Percentiles rank a stretch among this genome's conserved stretches.
These are phyloP conservation scores for Melopsittacus undulatus DNA, from an alignment of 2,797 vertebrate genomes.

Conservation along the genomic window DNA sequence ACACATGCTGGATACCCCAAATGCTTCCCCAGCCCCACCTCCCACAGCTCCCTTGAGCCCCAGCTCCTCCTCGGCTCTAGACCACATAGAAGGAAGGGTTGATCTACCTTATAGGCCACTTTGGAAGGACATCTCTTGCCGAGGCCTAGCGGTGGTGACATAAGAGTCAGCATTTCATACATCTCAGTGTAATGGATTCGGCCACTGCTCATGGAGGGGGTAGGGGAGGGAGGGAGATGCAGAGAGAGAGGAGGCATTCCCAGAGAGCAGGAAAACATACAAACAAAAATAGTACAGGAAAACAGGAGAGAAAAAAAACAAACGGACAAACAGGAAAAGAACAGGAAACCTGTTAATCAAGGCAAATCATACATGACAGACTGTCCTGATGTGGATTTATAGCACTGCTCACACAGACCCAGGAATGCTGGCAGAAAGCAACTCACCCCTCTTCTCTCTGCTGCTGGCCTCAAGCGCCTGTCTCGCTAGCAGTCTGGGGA, in stretches of 20 bases:
- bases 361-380: slow-evolving; percentile 79
- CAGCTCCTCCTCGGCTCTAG: slow-evolving; percentile 60
- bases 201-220: slow-evolving; percentile 88
- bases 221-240: slow-evolving; percentile 73
- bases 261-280: slow-evolving; percentile 73
- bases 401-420: slow-evolving; percentile 80
- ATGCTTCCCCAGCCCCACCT: background rate
- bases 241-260: slow-evolving; percentile 79
- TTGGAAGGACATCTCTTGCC: slow-evolving; percentile 99
- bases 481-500: background rate
- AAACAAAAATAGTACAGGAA: slow-evolving; percentile 68
- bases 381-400: slow-evolving; percentile 79
- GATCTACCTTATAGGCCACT: slow-evolving; percentile 99
- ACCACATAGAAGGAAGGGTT: slow-evolving; percentile 78
- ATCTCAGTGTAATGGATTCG: slow-evolving; percentile 99
- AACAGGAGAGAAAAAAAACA: slow-evolving; percentile 78
- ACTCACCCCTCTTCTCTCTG: slow-evolving; percentile 39
- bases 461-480: background rate
- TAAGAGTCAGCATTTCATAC: slow-evolving; percentile 99
- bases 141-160: slow-evolving; percentile 99
- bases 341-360: slow-evolving; percentile 88
- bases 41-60: slow-evolving; percentile 37
- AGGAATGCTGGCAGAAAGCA: slow-evolving; percentile 56
- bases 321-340: slow-evolving; percentile 86
- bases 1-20: background rate